Evolutionary conservation across 2,888 invertebrate genomes (phyloP), one percentile per base, ranked within the genome.

Genomic region (Caenorhabditis wallacei): DNA sequence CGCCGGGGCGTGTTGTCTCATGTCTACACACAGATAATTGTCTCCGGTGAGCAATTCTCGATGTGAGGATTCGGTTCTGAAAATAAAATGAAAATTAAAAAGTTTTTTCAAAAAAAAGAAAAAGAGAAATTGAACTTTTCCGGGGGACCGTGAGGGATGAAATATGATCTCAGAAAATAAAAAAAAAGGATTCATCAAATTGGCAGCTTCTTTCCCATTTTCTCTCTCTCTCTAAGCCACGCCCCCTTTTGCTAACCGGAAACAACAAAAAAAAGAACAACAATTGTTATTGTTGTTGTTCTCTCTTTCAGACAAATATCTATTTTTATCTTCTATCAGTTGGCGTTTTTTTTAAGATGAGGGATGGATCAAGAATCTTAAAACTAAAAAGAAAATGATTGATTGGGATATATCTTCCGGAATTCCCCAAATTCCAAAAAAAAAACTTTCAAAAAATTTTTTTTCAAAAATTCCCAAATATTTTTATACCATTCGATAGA

Each of bases 1-100:
- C 22, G 89, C 79, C 16, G 88, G 86, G 30, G 85, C 85, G 40
- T 80, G 2, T 13, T 43, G 72, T 40, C 68, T 48, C 72, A 72
- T 80, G 35, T 80, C 72, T 40, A 53, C 80, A n/a, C 72, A 37
- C 26, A 72, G 59, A 48, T 64, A 80, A 18, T 53, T 53, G 66
- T 61, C 68, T 8, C 64, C 51, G 16, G 30, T 64, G 22, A 69
- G 51, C 7, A 61, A 43, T 22, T 56, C 63, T 13, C 69, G 63
- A 37, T 71, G 51, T 3, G 54, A 26, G 5, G 57, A 57, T 10
- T 79, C 68, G 35, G 53, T 72, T 63, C 68, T 75, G 68, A n/a
- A 72, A 61, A 56, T 43, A 35, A 35, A 35, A 7, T 10, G 35
- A 10, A 16, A 11, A 40, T 40, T 40, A 40, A 16, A 59, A 69